Base-by-base conservation (phyloP, 2,888 invertebrate genomes). In the Oscheius sp. region DNA sequence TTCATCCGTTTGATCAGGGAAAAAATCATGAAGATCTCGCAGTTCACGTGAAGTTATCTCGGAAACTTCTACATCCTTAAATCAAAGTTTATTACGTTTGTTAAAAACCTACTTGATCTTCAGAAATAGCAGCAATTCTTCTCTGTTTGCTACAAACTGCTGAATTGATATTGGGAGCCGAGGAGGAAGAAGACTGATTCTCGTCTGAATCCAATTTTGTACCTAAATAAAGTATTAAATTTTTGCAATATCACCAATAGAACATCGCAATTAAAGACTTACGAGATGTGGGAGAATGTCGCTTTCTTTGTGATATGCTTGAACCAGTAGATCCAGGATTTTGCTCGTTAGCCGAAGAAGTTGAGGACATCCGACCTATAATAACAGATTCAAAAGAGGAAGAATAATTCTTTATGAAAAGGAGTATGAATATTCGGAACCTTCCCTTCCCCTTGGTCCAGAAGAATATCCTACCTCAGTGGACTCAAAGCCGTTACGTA, bases 21-120 rank as follows among this genome's bases (percentile, higher is more conserved):
- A 78, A 50, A 68, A 74, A 59, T 80, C 76, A 5, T 70, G 78
- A 38, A 79, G 57, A 66, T 74, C 32, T 12, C 65, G 65, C 8
- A 65, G 51, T 56, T 65, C 65, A 2, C 65, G 26, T 2, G 54
- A 33, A 54, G 54, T 2, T 14, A 54, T 32, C 20, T 49, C 63
- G 17, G 38, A 20, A 32, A 50, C 63, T 50, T 36, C 30, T 33
- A 26, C 28, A 12, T 36, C 50, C 47, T 63, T 5, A 44, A 47
- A 44, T 6, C 8, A 12, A 41, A 41, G 12, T 17, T 41, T 17
- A 41, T 6, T 12, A 20, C 4, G 8, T 17, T 6, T 17, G 41
- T 14, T 17, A 3, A 20, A 20, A 41, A 6, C 14, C 12, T 14
- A 12, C 26, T 14, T 17, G 28, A 26, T 59, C 54, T 6, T 32